Base-by-base conservation (phyloP, 2,888 invertebrate species). In the Agelastica alni region DNA sequence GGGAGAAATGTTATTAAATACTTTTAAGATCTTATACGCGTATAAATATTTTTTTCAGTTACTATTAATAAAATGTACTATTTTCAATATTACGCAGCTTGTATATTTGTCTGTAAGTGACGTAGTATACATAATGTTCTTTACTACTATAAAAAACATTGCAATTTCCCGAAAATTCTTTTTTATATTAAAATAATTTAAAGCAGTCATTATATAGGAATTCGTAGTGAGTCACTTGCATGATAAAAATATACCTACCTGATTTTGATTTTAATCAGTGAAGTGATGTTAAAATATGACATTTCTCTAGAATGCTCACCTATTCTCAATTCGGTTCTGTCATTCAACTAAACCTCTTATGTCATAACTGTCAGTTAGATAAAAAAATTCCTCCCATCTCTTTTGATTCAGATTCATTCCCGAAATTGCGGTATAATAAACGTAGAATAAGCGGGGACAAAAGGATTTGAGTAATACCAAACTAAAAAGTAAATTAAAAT, bases 301-400 rank as follows among this genome's bases (percentile, higher is more conserved):
- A 46, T 32, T 43, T 53, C 41, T 32, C 32, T n/a, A 41, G 46
- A 46, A 46, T 30, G 46, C 41, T 41, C 34, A 17, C 53, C 34
- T 47, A 53, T 41, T 53, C 45, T 42, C 53, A 34, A 53, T 53
- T 47, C 53, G 46, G 46, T 47, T 32, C 53, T 42, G 53, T 53
- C 53, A 58, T 44, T 53, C 45, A 58, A 20, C 18, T 10, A 31
- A 47, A 44, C 31, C 26, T 14, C 44, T 51, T 44, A 44, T 49
- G 7, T 48, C 39, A 45, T 53, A 47, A 51, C 39, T 34, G 20
- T 37, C 18, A 45, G 68, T 66, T 68, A 63, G 67, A 53, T 59
- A 59, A 60, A 58, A 64, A 63, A 65, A 67, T 67, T 63, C 59
- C 65, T 68, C 66, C 60, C 59, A 34, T 34, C 59, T 62, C 61